A percentile compares a stretch with the other conserved stretches of the same genome.
Evolutionary conservation across 2,113 vertebrate genomes (phyloP).

Genomic region (Nipponia nippon): DNA sequence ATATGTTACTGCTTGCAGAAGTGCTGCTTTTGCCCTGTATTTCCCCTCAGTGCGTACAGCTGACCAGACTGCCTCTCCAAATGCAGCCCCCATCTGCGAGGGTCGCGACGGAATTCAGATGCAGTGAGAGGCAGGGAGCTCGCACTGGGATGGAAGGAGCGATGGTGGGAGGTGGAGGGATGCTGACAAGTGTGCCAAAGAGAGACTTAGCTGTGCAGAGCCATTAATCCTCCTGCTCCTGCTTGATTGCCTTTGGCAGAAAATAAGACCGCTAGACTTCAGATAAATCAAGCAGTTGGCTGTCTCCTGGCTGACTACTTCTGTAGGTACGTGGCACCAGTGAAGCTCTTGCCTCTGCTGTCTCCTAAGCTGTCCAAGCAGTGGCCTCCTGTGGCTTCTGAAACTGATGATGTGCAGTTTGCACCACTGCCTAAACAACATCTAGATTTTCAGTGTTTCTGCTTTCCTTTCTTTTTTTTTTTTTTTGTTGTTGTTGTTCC

Average conservation of each 20-base stretch:
- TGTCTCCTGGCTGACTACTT: not conserved
- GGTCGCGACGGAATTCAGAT: not conserved
- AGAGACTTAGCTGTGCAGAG: not conserved
- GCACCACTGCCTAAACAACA: not conserved
- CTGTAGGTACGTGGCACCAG: not conserved
- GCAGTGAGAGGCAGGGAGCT: not conserved
- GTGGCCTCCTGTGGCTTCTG: not conserved
- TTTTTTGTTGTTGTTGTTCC: not conserved
- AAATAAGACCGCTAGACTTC: not conserved
- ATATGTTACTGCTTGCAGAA: accelerated
- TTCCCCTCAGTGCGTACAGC: not conserved
- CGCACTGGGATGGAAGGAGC: accelerated
- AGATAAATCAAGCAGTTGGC: not conserved
- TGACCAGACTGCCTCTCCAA: not conserved
- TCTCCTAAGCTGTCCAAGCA: not conserved
- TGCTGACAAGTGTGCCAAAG: not conserved
- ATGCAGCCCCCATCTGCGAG: not conserved
- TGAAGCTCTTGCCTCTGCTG: not conserved
- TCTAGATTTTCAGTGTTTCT: not conserved
- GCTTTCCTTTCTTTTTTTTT: not conserved
- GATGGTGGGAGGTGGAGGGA: not conserved
- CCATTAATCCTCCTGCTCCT: not conserved
- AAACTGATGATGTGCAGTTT: accelerated
- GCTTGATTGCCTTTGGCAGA: not conserved
- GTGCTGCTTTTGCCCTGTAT: no score